Conservation (phyloP, 1,140 invertebrate species). For the Zaprionus davidi region DNA sequence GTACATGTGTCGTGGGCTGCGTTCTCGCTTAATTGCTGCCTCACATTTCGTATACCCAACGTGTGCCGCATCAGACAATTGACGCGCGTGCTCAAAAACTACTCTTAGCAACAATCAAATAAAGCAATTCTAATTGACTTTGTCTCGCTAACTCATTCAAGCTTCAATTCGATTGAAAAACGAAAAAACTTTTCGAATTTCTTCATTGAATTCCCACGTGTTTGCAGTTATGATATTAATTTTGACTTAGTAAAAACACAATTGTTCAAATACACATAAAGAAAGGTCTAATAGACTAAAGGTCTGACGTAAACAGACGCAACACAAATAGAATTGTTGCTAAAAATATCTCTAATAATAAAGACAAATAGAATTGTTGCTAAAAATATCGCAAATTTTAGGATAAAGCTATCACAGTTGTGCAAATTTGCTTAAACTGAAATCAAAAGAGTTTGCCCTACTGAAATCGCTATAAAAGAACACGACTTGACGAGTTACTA, state of each 20-base stretch:
- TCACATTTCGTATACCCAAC: constrained; percentile 60
- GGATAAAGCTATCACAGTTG: not conserved
- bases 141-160: not conserved
- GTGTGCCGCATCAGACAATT: constrained; percentile 30
- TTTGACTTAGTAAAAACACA: not conserved
- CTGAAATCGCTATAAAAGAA: not conserved
- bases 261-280: not conserved
- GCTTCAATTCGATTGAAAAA: constrained; percentile 2
- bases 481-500: not conserved
- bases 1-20: constrained; percentile 63
- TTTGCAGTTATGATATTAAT: too few relatives aligned
- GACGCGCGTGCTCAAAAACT: constrained; percentile 23
- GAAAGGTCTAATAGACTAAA: not conserved
- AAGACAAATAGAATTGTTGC: not conserved
- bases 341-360: too few relatives aligned
- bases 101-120: constrained; percentile 5
- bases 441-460: not conserved
- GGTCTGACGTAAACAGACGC: not conserved
- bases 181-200: not conserved
- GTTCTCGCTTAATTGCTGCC: constrained; percentile 58
- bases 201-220: too few relatives aligned
- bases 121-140: constrained; percentile 23
- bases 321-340: not conserved
- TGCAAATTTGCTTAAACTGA: not conserved
- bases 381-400: not conserved